Evolutionary conservation across 2,888 invertebrate species (phyloP).

Genomic region (Sisyra terminalis): DNA sequence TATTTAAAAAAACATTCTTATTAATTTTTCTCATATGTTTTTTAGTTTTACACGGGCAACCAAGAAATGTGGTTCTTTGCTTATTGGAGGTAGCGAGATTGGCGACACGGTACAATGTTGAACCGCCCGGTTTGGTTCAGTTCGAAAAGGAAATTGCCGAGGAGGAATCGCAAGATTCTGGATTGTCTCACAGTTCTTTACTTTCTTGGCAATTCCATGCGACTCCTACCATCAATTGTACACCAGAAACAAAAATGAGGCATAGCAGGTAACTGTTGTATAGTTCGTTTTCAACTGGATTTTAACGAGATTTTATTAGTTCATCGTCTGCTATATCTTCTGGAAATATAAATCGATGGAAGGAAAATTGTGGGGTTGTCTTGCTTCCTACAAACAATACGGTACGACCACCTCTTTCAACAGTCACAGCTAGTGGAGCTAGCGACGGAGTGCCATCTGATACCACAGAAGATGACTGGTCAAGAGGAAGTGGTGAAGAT

Average conservation of each 20-base stretch:
- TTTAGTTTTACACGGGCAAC: conserved; percentile 65
- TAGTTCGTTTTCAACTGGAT: background rate
- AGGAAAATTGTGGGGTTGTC: conserved; percentile 18
- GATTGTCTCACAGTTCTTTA: conserved; percentile 35
- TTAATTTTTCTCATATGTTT: conserved; percentile 11
- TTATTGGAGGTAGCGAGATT: conserved; percentile 71
- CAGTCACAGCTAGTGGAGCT: conserved; percentile 26
- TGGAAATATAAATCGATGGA: conserved; percentile 18
- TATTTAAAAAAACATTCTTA: conserved; percentile 8
- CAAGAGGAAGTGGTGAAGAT: conserved; percentile 50
- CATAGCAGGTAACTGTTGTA: conserved; percentile 30
- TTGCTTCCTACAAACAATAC: conserved; percentile 16
- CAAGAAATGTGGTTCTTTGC: conserved; percentile 70
- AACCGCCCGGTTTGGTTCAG: conserved; percentile 68
- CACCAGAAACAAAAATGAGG: conserved; percentile 28
- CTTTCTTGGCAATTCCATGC: conserved; percentile 55
- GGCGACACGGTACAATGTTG: conserved; percentile 59
- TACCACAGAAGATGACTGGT: conserved; percentile 55
- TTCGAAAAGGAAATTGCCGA: conserved; percentile 76
- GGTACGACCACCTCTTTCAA: conserved; percentile 8
- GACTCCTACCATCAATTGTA: conserved; percentile 26
- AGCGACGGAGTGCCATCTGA: conserved; percentile 41
- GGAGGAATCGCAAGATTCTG: conserved; percentile 52
- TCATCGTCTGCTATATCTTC: conserved; percentile 22
- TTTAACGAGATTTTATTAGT: background rate